phyloP scores from a whole-genome alignment of 2,888 invertebrate species.

The Aspidiotus rigidus region DNA sequence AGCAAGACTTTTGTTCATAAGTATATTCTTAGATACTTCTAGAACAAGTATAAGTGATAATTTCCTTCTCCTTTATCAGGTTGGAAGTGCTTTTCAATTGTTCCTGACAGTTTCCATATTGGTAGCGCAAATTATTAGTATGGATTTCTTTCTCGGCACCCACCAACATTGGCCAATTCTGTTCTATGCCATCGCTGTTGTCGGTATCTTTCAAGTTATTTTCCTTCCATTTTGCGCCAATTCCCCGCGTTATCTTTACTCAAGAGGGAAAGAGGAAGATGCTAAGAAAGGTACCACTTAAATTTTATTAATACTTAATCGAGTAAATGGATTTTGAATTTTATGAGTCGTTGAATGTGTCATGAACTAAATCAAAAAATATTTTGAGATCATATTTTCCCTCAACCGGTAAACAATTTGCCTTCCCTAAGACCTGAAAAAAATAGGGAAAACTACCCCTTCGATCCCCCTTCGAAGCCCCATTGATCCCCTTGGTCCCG shows the following conservation, averaged over 20 bases:
- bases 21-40: neutral
- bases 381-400: too few relatives aligned
- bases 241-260: constrained; percentile 88
- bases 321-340: too few relatives aligned
- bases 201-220: constrained; percentile 80
- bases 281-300: constrained; percentile 50
- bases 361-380: too few relatives aligned
- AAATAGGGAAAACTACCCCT: too few relatives aligned
- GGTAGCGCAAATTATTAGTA: constrained; percentile 64
- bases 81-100: constrained; percentile 76
- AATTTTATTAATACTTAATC: too few relatives aligned
- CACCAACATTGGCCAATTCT: constrained; percentile 58
- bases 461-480: too few relatives aligned
- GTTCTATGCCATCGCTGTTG: constrained; percentile 60
- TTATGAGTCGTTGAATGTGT: too few relatives aligned
- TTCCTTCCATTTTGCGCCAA: constrained; percentile 92
- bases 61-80: constrained; percentile 43
- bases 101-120: constrained; percentile 80
- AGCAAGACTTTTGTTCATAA: constrained; percentile 38
- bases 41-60: neutral
- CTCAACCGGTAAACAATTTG: too few relatives aligned
- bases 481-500: too few relatives aligned
- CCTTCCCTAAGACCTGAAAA: too few relatives aligned
- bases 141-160: constrained; percentile 56
- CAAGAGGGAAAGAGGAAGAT: constrained; percentile 89